Evolutionary conservation across 1,140 invertebrate genomes (phyloP).

Genomic region (Micrasema longulum): DNA sequence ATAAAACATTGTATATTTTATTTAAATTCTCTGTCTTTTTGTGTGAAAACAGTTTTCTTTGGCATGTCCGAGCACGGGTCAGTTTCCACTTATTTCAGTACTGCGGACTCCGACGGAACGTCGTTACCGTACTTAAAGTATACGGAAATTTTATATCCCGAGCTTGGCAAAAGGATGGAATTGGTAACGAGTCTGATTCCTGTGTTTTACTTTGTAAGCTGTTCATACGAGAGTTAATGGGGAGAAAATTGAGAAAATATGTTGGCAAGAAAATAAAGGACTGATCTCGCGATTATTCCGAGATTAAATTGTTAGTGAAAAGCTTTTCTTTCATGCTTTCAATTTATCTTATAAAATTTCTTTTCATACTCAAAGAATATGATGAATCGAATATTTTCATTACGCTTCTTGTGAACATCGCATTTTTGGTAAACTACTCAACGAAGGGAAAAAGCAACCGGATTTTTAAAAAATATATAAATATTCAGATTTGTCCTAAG

Average conservation of each 20-base stretch:
- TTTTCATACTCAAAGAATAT: background rate
- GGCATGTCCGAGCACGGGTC: background rate
- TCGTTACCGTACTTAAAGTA: conserved; percentile 14
- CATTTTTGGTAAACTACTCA: too few species aligned
- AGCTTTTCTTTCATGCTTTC: background rate
- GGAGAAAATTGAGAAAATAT: conserved; percentile 50
- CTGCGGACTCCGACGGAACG: conserved; percentile 4
- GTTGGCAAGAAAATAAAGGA: conserved; percentile 34
- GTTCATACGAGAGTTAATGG: conserved; percentile 46
- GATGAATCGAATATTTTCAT: conserved; percentile 25
- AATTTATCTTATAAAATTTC: background rate
- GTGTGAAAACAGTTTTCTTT: conserved; percentile 4
- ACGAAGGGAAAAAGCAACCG: too few species aligned
- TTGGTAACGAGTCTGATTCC: conserved; percentile 49
- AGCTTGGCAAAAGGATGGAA: conserved; percentile 48
- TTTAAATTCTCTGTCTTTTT: conserved; percentile 5
- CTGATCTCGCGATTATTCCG: conserved; percentile 6
- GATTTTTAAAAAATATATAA: too few species aligned
- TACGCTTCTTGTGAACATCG: background rate
- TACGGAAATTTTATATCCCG: conserved; percentile 47
- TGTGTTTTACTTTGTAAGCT: conserved; percentile 35
- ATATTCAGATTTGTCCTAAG: too few species aligned
- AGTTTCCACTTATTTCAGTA: conserved; percentile 16
- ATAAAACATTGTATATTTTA: conserved; percentile 10
- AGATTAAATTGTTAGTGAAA: conserved; percentile 23